phyloP scores from a whole-genome alignment of 2,888 invertebrate species.

The Trilocha varians region DNA sequence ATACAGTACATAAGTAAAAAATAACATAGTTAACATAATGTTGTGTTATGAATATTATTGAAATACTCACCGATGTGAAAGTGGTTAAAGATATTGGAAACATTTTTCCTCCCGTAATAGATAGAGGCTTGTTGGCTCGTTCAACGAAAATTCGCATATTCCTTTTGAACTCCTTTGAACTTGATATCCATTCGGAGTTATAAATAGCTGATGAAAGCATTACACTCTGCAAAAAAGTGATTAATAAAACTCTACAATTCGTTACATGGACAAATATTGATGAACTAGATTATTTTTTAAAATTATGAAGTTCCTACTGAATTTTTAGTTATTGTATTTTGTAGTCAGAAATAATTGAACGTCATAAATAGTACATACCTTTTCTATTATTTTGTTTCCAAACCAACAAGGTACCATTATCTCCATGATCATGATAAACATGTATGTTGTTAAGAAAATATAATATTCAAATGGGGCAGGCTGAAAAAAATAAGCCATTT shows the following conservation, averaged over 20 bases:
- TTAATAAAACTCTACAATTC: neutral
- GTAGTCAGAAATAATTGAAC: neutral
- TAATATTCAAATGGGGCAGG: constrained; percentile 35
- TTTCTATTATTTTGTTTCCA: constrained; percentile 39
- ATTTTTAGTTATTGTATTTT: neutral
- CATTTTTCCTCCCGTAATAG: constrained; percentile 46
- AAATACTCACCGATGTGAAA: constrained; percentile 44
- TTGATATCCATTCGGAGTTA: constrained; percentile 41
- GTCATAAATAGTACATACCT: too few relatives aligned
- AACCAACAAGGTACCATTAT: constrained; percentile 49
- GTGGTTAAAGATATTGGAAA: constrained; percentile 43
- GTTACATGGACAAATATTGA: neutral
- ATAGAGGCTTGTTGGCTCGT: constrained; percentile 37
- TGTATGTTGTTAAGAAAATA: constrained; percentile 40
- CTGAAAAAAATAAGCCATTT: constrained; percentile 33
- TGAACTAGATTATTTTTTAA: neutral
- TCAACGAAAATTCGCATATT: constrained; percentile 42
- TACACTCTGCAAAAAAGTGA: constrained; percentile 39
- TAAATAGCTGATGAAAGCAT: constrained; percentile 37
- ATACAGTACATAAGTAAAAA: too few relatives aligned
- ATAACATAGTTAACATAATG: neutral
- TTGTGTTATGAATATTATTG: neutral
- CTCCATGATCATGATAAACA: constrained; percentile 35
- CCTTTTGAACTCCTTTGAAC: constrained; percentile 37
- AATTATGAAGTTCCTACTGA: neutral